Base-by-base conservation (phyloP, 2,888 invertebrate genomes). In the Sceliomorpha sp. region DNA sequence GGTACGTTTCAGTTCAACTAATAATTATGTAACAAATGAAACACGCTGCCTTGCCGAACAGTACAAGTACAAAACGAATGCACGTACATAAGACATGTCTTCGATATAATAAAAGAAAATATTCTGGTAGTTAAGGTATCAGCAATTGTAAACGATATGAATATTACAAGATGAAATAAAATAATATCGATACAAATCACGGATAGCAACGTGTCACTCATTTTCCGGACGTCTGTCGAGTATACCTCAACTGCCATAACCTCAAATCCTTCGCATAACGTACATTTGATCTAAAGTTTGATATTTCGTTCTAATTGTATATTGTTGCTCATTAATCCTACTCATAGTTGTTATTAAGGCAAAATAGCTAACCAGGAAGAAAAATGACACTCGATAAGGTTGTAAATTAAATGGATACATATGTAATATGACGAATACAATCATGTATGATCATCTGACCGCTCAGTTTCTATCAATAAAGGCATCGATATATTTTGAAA, bases 11-110 rank as follows among this genome's bases (percentile, higher is more conserved):
- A 81, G 80, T 81, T 83, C 85, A 82, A 83, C 80, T 83, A 84
- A 84, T 83, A 79, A 79, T 79, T 80, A 81, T 81, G 85, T 87
- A 88, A 88, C 88, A 88, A 88, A 88, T 88, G 88, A 87, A 88
- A 88, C 88, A 88, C 86, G 88, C 88, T 88, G 88, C 88, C 88
- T 88, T 88, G 88, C 87, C 88, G 85, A 88, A 88, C 87, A 88
- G 88, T 88, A 88, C 88, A 88, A 88, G 88, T 88, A 88, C 88
- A 88, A 88, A 88, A 86, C 82, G 84, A 87, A 85, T 86, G 87
- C 85, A 88, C 86, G 85, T 86, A 87, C 85, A 88, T 85, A 82
- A 85, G 77, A 82, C 82, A 85, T 80, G 85, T 87, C 87, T 87
- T 87, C 85, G 83, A 88, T 83, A 85, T 84, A 83, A 83, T 75